A percentile compares a stretch with the other conserved stretches of the same genome.
phyloP scores from a whole-genome alignment of 2,888 invertebrate species.

The Hedya salicella region DNA sequence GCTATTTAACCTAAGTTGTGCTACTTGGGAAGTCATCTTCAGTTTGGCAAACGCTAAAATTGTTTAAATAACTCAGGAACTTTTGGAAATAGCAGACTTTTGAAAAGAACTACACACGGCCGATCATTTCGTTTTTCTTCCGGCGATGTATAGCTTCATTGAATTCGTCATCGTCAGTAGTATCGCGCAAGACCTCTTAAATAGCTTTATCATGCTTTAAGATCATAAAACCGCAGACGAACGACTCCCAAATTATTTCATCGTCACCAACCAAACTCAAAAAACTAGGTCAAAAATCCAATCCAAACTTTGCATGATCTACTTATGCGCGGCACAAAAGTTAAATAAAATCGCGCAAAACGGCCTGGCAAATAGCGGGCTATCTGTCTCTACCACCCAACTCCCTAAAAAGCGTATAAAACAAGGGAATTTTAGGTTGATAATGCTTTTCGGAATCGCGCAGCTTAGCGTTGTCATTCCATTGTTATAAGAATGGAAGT shows the following conservation, averaged over 20 bases:
- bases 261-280: neutral
- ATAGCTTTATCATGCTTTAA: neutral
- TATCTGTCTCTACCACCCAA: neutral
- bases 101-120: too few species aligned
- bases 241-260: neutral
- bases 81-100: too few species aligned
- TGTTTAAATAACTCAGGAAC: too few species aligned
- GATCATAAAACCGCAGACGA: neutral
- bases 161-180: too few species aligned
- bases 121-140: too few species aligned
- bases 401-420: neutral
- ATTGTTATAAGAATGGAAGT: neutral
- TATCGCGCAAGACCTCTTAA: neutral
- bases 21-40: too few species aligned
- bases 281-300: slow-evolving; percentile 20
- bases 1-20: too few species aligned
- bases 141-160: too few species aligned
- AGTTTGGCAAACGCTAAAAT: too few species aligned
- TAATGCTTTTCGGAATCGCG: neutral
- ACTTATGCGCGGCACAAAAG: slow-evolving; percentile 17
- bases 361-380: neutral
- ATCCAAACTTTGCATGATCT: slow-evolving; percentile 18
- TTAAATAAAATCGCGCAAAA: slow-evolving; percentile 20
- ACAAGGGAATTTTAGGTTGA: neutral
- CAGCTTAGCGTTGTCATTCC: neutral